phyloP scores from a whole-genome alignment of 2,888 invertebrate species.

The Endomychus coccineus region DNA sequence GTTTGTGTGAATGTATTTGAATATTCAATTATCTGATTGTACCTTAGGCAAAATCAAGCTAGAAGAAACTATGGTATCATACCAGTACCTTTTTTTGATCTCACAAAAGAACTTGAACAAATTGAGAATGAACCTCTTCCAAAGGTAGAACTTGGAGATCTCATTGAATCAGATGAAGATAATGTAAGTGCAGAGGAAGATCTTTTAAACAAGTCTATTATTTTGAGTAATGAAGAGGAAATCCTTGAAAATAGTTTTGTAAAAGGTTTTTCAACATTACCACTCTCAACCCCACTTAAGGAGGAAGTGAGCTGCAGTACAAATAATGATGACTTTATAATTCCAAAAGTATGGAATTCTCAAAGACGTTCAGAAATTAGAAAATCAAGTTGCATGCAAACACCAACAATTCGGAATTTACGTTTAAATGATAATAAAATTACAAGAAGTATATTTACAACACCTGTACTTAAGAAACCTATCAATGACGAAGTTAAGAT shows the following conservation, averaged over 20 bases:
- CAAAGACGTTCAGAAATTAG: not conserved
- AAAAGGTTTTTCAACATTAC: too few relatives aligned
- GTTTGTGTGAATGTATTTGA: too few relatives aligned
- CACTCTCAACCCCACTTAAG: too few relatives aligned
- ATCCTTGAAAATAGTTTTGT: not conserved
- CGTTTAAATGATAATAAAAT: not conserved
- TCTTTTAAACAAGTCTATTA: not conserved
- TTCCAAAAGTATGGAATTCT: too few relatives aligned
- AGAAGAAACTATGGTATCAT: conserved; percentile 9
- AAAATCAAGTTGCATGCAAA: not conserved
- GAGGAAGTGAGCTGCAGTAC: too few relatives aligned
- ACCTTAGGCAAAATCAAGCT: too few relatives aligned
- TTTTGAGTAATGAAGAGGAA: not conserved
- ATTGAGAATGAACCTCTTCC: conserved; percentile 12
- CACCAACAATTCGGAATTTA: not conserved
- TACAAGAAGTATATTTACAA: conserved; percentile 3
- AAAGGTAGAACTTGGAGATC: conserved; percentile 5
- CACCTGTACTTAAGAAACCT: conserved; percentile 8
- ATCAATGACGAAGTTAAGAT: conserved; percentile 4
- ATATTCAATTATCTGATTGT: too few relatives aligned
- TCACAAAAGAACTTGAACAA: conserved; percentile 1
- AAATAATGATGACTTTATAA: too few relatives aligned
- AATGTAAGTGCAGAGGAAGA: conserved; percentile 3
- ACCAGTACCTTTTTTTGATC: conserved; percentile 8
- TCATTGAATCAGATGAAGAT: conserved; percentile 4